Conservation (phyloP, 2,888 invertebrate genomes). For the Lordiphosa andalusiaca region DNA sequence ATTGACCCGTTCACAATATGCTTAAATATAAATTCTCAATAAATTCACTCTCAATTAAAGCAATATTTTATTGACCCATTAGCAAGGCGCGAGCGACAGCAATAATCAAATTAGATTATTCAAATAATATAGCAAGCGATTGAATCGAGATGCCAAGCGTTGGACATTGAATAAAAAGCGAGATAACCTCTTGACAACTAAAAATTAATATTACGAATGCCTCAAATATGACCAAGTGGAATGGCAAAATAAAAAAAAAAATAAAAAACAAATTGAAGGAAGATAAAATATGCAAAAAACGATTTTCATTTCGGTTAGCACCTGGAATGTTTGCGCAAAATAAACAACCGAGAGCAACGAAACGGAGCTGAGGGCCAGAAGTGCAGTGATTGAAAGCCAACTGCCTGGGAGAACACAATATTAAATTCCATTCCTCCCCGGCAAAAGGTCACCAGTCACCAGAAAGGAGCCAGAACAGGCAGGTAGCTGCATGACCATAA, state of each 20-base stretch:
- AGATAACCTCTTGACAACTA: too few species aligned
- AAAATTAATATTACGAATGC: too few species aligned
- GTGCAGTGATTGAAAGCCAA: constrained; percentile 14
- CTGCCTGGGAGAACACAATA: constrained; percentile 4
- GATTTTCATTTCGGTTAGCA: constrained; percentile 12
- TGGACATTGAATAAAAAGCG: too few species aligned
- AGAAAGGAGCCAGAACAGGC: constrained; percentile 1
- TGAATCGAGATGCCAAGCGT: too few species aligned
- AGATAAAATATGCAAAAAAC: constrained; percentile 3
- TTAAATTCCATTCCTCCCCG: constrained; percentile 10
- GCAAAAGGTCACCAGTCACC: constrained; percentile 18
- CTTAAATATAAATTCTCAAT: too few species aligned
- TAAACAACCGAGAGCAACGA: not conserved
- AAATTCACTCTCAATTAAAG: not conserved
- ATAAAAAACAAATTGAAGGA: too few species aligned
- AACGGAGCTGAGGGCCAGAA: not conserved
- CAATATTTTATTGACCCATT: constrained; percentile 10
- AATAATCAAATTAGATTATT: too few species aligned
- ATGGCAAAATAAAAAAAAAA: not conserved
- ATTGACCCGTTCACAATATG: not conserved
- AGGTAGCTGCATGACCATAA: constrained; percentile 36
- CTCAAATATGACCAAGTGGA: too few species aligned
- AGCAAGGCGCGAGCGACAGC: constrained; percentile 1
- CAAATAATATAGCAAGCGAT: too few species aligned
- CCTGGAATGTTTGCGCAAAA: constrained; percentile 8